phyloP scores from a whole-genome alignment of 2,797 vertebrate species.

The Sebastes itinus region DNA sequence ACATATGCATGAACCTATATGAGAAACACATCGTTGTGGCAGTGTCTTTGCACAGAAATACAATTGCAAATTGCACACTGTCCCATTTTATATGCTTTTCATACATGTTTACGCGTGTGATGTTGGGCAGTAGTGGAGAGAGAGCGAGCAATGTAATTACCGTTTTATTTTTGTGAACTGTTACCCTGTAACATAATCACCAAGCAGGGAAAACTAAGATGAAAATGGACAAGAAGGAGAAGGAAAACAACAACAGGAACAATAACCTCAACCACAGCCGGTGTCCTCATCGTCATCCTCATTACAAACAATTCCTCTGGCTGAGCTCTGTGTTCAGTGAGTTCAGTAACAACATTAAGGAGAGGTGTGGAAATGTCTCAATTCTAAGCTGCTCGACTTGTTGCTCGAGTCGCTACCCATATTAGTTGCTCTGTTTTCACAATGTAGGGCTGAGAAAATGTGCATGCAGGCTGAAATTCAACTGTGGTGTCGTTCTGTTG shows the following conservation, averaged over 20 bases:
- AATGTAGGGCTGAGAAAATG: too few relatives aligned
- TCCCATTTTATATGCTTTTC: background rate
- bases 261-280: background rate
- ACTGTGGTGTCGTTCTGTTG: too few relatives aligned
- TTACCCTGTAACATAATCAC: background rate
- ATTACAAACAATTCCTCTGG: background rate
- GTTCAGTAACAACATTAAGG: background rate
- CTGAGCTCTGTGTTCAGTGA: background rate
- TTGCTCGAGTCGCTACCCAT: too few relatives aligned
- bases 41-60: background rate
- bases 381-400: too few relatives aligned
- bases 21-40: background rate
- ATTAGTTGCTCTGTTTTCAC: too few relatives aligned
- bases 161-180: slow-evolving; percentile 4
- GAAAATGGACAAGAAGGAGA: background rate
- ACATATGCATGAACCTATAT: background rate
- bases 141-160: background rate
- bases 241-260: background rate
- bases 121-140: background rate
- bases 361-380: too few relatives aligned
- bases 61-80: background rate
- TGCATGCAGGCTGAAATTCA: too few relatives aligned
- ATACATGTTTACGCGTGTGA: background rate
- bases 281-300: background rate
- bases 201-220: background rate